Evolutionary conservation across 2,888 invertebrate genomes (phyloP).

Genomic region (Leptopterna dolabrata): DNA sequence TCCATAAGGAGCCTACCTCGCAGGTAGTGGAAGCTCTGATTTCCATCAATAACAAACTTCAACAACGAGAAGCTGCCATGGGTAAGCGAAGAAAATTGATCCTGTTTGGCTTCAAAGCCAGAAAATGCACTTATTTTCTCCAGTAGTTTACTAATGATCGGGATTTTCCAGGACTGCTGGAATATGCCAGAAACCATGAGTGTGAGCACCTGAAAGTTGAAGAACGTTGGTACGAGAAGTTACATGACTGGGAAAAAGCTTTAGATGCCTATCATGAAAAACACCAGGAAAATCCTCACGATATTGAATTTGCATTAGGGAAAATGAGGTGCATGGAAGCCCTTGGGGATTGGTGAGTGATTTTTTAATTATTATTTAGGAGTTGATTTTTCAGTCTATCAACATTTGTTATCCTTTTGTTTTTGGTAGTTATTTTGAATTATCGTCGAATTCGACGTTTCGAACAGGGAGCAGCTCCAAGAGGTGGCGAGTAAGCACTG

Average conservation of each 20-base stretch:
- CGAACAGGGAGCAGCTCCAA: constrained; percentile 75
- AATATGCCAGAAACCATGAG: constrained; percentile 87
- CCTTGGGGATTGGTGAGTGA: constrained; percentile 87
- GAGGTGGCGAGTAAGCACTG: constrained; percentile 84
- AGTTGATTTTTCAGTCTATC: neutral
- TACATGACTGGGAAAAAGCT: constrained; percentile 99
- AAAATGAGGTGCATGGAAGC: constrained; percentile 93
- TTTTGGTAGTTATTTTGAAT: too few species aligned
- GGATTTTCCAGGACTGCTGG: constrained; percentile 72
- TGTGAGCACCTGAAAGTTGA: constrained; percentile 74
- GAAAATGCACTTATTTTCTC: neutral
- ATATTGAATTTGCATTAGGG: constrained; percentile 86
- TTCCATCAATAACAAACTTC: constrained; percentile 96
- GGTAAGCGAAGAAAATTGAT: constrained; percentile 69
- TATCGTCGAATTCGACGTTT: too few species aligned
- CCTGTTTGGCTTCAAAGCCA: neutral
- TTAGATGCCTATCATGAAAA: constrained; percentile 86
- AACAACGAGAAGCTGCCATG: constrained; percentile 97
- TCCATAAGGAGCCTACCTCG: constrained; percentile 82
- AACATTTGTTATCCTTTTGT: too few species aligned
- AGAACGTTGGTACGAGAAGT: constrained; percentile 98
- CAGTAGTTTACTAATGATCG: neutral
- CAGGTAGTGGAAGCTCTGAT: constrained; percentile 94
- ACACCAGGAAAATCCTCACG: constrained; percentile 73
- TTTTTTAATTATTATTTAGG: neutral